Conservation (phyloP, 2,888 invertebrate species). For the Oasisia sp. region DNA sequence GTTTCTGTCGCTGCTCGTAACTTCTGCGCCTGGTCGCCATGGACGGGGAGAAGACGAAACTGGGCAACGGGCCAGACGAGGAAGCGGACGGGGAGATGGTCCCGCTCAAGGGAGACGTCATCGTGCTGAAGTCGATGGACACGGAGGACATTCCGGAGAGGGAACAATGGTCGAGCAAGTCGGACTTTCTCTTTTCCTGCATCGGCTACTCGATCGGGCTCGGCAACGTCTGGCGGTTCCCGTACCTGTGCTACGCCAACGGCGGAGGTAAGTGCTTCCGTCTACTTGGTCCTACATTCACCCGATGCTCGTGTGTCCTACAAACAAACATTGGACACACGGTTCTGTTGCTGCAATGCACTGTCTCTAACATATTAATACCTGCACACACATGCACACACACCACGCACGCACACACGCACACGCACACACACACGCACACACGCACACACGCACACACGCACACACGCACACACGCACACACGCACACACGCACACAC, state of each 20-base stretch:
- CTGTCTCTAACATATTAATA: too few species aligned
- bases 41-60: background rate
- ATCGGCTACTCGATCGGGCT: slow-evolving; percentile 1
- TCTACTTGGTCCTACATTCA: background rate
- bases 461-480: too few species aligned
- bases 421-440: too few species aligned
- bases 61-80: background rate
- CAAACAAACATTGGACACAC: too few species aligned
- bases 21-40: background rate
- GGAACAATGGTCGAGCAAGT: background rate
- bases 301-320: too few species aligned
- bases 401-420: too few species aligned
- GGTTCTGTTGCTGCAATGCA: too few species aligned
- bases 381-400: too few species aligned
- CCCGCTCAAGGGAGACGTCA: slow-evolving; percentile 6
- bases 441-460: too few species aligned
- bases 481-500: too few species aligned
- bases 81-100: background rate
- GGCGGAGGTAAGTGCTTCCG: background rate
- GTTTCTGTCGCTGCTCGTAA: background rate
- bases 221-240: background rate
- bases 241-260: slow-evolving; percentile 13
- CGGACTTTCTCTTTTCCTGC: background rate
- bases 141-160: background rate
- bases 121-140: background rate